Evolutionary conservation across 1,140 invertebrate genomes (phyloP), one percentile per base, ranked within the genome.

Genomic region (Marisa cornuarietis): DNA sequence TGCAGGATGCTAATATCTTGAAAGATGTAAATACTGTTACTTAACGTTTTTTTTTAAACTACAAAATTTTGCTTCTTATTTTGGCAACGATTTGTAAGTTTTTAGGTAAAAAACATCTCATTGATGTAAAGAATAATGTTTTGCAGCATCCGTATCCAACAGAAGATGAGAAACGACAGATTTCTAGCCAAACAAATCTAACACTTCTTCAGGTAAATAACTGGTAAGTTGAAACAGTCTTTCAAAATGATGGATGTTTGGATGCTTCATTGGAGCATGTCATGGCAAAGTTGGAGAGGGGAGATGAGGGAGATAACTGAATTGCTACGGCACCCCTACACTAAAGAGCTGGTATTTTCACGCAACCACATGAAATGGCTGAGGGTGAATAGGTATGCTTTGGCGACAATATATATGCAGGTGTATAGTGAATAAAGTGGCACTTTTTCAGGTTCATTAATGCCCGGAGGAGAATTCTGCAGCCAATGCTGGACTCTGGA

Each of bases 91-190:
- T 1, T 42, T 42, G 31, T 42, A 42, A 42, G 31, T 42, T 42
- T 42, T 42, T 42, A 42, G 1, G 31, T 0, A 42, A 42, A 42
- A 42, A 2, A 2, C 31, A 42, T 6, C 31, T 42, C 54, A 71
- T 11, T 20, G 26, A 71, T 24, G 74, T 10, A 62, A 61, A 22
- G 24, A 24, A 58, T 8, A 3, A 11, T 79, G 81, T 52, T 78
- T 85, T 87, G 42, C 83, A 91, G 91, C 90, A 97, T 92, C 96
- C 96, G 0, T 97, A 98, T 88, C 96, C 96, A 0, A 97, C 96
- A 65, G 96, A 97, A 91, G 96, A 97, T 87, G 96, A 97, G 89
- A 98, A 97, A 88, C 93, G 95, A 80, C 94, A 96, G 85, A 95
- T 98, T 18, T 94, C 94, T 26, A 76, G 74, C 26, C 95, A 97